Evolutionary conservation across 1,140 invertebrate species (phyloP).

Genomic region (Periplaneta americana): DNA sequence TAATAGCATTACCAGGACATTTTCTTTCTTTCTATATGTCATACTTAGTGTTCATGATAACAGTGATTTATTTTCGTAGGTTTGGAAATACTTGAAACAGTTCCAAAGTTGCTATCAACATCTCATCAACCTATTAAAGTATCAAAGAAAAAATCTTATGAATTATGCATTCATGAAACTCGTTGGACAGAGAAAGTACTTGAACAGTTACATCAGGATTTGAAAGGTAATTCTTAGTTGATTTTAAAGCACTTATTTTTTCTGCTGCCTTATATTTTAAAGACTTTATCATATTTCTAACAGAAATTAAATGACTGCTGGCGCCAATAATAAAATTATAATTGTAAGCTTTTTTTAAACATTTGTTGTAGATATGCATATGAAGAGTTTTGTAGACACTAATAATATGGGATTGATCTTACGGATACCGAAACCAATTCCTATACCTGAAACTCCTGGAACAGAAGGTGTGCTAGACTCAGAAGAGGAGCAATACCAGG

Average conservation of each 20-base stretch:
- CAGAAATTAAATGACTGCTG: no score
- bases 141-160: slow-evolving; percentile 28
- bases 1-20: no score
- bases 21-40: no score
- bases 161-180: slow-evolving; percentile 49
- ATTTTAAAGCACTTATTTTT: neutral
- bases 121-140: slow-evolving; percentile 28
- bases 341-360: neutral
- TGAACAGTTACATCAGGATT: slow-evolving; percentile 47
- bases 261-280: neutral
- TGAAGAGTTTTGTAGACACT: neutral
- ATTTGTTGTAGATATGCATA: neutral
- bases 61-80: no score
- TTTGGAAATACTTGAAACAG: neutral
- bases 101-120: slow-evolving; percentile 24
- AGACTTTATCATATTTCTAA: no score
- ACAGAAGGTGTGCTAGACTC: slow-evolving; percentile 42
- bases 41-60: no score
- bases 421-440: neutral
- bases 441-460: slow-evolving; percentile 45
- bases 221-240: slow-evolving; percentile 35
- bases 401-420: neutral
- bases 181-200: slow-evolving; percentile 56
- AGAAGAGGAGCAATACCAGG: slow-evolving; percentile 50
- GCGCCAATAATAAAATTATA: no score